Conservation (phyloP, 2,888 invertebrate genomes). For the Salticus scenicus region DNA sequence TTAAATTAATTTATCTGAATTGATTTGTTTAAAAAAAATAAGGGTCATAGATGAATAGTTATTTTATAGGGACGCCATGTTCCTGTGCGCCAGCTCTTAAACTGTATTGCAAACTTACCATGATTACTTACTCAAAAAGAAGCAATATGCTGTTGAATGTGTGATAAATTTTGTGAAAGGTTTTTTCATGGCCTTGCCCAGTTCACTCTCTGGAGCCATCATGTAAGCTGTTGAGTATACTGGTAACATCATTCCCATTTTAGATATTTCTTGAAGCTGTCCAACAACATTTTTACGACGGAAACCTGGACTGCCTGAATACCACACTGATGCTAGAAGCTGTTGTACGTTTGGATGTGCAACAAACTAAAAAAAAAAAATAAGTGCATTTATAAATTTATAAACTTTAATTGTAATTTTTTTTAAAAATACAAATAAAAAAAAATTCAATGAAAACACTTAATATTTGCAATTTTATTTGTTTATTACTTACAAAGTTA, state of each 20-base stretch:
- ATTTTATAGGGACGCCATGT: no score
- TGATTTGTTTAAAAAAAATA: no score
- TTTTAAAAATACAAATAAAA: no score
- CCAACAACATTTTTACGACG: conserved; percentile 76
- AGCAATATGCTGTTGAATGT: conserved; percentile 78
- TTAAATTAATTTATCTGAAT: no score
- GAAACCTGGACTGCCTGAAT: conserved; percentile 78
- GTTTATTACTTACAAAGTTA: no score
- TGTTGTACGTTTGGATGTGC: conserved; percentile 98
- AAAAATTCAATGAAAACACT: no score
- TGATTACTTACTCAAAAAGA: conserved; percentile 77
- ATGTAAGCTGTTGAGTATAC: conserved; percentile 77
- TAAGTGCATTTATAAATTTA: no score
- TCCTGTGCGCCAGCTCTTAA: no score
- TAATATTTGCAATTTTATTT: no score
- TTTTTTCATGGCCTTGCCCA: conserved; percentile 77
- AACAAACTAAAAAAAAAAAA: conserved; percentile 84
- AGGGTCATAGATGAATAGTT: no score
- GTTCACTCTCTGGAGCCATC: conserved; percentile 76
- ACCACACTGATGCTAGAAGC: conserved; percentile 87
- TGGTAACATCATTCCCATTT: conserved; percentile 77
- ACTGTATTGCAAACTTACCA: background rate
- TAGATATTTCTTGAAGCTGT: conserved; percentile 76
- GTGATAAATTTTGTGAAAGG: conserved; percentile 79
- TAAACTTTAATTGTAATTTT: no score